A percentile compares a stretch with the other conserved stretches of the same genome.
phyloP scores from a whole-genome alignment of 1,140 invertebrate species.

The Kradibia gibbosae region DNA sequence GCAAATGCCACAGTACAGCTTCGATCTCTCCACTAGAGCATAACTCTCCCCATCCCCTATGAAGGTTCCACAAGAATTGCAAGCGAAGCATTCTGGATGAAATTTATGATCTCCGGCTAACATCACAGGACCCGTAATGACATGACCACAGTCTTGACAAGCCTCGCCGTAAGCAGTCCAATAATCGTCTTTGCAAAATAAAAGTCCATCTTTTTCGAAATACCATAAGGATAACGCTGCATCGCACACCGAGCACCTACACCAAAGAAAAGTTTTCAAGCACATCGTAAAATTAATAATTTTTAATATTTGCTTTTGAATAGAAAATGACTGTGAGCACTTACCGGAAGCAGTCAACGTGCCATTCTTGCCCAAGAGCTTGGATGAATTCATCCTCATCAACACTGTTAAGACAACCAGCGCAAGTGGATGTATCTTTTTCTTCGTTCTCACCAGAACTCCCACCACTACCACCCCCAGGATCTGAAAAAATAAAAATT shows the following conservation, averaged over 20 bases:
- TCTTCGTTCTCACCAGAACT: slow-evolving; percentile 56
- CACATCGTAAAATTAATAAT: background rate
- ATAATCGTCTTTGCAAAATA: slow-evolving; percentile 93
- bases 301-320: slow-evolving; percentile 21
- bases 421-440: slow-evolving; percentile 70
- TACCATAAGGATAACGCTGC: slow-evolving; percentile 90
- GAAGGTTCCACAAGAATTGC: slow-evolving; percentile 84
- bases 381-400: slow-evolving; percentile 85
- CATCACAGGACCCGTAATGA: slow-evolving; percentile 95
- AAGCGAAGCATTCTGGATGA: slow-evolving; percentile 96
- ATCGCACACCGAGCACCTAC: slow-evolving; percentile 91
- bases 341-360: slow-evolving; percentile 89
- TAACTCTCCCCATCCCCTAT: slow-evolving; percentile 95
- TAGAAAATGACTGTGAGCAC: slow-evolving; percentile 42
- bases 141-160: slow-evolving; percentile 89
- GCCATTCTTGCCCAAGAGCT: slow-evolving; percentile 88
- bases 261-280: slow-evolving; percentile 22
- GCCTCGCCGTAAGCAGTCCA: slow-evolving; percentile 90
- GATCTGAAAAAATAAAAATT: slow-evolving; percentile 61
- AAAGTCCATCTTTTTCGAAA: slow-evolving; percentile 91
- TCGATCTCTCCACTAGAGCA: slow-evolving; percentile 89
- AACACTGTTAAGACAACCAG: slow-evolving; percentile 81
- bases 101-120: slow-evolving; percentile 94
- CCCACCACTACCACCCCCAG: slow-evolving; percentile 64
- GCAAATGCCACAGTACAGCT: slow-evolving; percentile 83